These are phyloP conservation scores for Tylochromis polylepis DNA, from an alignment of 2,113 vertebrate genomes.

Conservation along the genomic window DNA sequence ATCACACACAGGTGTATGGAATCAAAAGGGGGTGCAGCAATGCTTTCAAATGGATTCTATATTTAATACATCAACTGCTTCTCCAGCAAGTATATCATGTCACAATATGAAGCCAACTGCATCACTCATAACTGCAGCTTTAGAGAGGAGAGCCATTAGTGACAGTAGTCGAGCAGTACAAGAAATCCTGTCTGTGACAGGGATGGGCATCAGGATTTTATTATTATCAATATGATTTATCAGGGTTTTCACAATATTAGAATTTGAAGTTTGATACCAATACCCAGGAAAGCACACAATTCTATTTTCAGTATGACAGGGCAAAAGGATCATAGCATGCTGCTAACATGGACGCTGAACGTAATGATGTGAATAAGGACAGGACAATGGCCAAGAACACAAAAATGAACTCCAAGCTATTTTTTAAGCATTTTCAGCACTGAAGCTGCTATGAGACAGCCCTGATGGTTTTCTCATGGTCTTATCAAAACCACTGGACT, in stretches of 20 bases:
- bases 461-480: neutral
- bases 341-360: neutral
- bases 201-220: neutral
- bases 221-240: neutral
- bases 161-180: neutral
- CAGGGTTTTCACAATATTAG: neutral
- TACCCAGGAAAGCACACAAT: neutral
- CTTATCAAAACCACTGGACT: neutral
- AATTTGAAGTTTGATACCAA: neutral
- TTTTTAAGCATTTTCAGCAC: neutral
- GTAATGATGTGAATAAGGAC: neutral
- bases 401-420: neutral
- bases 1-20: neutral
- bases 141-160: neutral
- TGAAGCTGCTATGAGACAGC: neutral
- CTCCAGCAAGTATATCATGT: neutral
- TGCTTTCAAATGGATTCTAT: neutral
- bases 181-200: neutral
- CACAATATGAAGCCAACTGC: neutral
- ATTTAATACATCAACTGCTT: neutral
- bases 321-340: neutral
- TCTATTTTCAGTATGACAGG: neutral
- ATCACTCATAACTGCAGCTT: neutral
- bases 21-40: neutral
- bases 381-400: neutral